These are phyloP conservation scores for Austrolebias charrua DNA, from an alignment of 2,797 vertebrate genomes.

Conservation along the genomic window DNA sequence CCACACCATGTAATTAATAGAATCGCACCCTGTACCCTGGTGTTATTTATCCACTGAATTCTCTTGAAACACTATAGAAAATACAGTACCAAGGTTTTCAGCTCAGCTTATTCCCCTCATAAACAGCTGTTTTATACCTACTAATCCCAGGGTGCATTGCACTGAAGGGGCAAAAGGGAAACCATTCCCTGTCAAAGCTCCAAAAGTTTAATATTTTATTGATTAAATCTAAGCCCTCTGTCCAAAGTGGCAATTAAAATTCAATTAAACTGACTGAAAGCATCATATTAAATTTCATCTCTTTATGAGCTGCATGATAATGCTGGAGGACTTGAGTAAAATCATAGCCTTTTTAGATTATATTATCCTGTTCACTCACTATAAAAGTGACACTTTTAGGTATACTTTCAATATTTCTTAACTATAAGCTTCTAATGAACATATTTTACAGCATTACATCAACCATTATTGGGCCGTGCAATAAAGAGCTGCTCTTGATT, in stretches of 20 bases:
- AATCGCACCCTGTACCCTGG: slow-evolving; percentile 84
- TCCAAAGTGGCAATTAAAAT: slow-evolving; percentile 99
- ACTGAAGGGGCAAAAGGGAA: slow-evolving; percentile 62
- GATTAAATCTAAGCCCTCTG: slow-evolving; percentile 99
- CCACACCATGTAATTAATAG: slow-evolving; percentile 92
- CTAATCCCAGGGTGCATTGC: slow-evolving; percentile 68
- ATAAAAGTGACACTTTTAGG: slow-evolving; percentile 99
- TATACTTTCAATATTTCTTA: slow-evolving; percentile 99
- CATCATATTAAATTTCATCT: slow-evolving; percentile 99
- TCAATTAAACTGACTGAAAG: slow-evolving; percentile 99
- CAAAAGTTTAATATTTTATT: slow-evolving; percentile 99
- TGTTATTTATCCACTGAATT: slow-evolving; percentile 85
- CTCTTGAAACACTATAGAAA: slow-evolving; percentile 82
- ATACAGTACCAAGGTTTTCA: slow-evolving; percentile 76
- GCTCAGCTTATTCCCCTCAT: slow-evolving; percentile 70
- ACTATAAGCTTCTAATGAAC: slow-evolving; percentile 99
- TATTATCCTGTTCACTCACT: slow-evolving; percentile 98
- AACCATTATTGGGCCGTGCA: slow-evolving; percentile 97
- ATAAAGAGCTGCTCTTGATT: slow-evolving; percentile 92
- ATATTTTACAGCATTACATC: slow-evolving; percentile 99
- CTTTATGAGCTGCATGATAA: slow-evolving; percentile 99
- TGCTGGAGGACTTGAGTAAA: slow-evolving; percentile 99
- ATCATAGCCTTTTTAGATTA: slow-evolving; percentile 99
- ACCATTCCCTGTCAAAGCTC: slow-evolving; percentile 85
- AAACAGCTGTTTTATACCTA: slow-evolving; percentile 83